Conservation (phyloP, 2,113 vertebrate genomes). For the Platysternon megacephalum region DNA sequence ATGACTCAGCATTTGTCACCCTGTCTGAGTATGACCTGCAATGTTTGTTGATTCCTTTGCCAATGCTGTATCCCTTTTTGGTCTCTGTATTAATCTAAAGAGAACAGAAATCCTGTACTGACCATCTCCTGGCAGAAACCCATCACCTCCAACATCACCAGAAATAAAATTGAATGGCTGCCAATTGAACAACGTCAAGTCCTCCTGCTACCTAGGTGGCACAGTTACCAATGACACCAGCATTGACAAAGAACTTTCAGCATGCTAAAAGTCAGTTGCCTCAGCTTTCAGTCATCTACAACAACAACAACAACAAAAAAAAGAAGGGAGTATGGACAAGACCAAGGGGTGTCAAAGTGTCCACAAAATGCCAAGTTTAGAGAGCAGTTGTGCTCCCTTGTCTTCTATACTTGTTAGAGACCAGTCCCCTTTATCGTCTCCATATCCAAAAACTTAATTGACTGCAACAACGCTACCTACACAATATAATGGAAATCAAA, state of each 20-base stretch:
- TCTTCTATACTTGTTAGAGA: not conserved
- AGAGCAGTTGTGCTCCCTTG: not conserved
- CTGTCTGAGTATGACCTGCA: not conserved
- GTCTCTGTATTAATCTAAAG: not conserved
- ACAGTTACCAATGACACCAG: no score
- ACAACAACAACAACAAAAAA: no score
- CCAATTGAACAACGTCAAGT: no score
- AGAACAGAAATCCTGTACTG: not conserved
- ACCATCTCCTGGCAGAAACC: not conserved
- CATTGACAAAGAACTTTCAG: no score
- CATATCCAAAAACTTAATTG: not conserved
- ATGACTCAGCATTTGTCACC: not conserved
- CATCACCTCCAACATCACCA: not conserved
- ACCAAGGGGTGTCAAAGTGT: not conserved
- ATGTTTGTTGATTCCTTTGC: not conserved
- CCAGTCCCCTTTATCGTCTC: not conserved
- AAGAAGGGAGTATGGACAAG: not conserved
- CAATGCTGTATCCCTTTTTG: not conserved
- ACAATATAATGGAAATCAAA: not conserved
- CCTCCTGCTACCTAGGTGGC: no score
- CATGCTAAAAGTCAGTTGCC: no score
- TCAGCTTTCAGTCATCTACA: no score
- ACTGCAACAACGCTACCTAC: not conserved
- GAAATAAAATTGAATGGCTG: no score
- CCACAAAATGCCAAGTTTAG: not conserved